phyloP scores from a whole-genome alignment of 2,113 vertebrate genomes.

The Panthera leo region DNA sequence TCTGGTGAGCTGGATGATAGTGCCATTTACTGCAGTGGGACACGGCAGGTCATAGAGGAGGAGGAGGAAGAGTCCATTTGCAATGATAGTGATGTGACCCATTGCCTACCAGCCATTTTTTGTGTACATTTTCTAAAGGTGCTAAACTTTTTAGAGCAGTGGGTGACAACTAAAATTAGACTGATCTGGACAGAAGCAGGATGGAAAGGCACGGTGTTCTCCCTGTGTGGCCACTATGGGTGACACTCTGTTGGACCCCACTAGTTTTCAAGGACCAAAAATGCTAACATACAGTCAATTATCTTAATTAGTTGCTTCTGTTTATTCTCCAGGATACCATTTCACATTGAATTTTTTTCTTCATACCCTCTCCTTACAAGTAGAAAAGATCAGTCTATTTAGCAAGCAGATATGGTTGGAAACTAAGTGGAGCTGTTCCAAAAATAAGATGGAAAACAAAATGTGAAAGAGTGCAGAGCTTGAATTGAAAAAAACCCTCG shows the following conservation, averaged over 20 bases:
- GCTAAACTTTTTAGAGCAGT: not conserved
- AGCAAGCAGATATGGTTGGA: slow-evolving; percentile 43
- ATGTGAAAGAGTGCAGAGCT: not conserved
- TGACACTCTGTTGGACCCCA: not conserved
- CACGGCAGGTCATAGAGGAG: not conserved
- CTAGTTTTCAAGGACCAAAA: slow-evolving; percentile 1
- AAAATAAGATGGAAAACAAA: slow-evolving; percentile 62
- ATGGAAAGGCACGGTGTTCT: not conserved
- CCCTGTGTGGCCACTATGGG: not conserved
- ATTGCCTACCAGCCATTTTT: not conserved
- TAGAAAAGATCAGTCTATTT: slow-evolving; percentile 8
- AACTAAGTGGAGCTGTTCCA: slow-evolving; percentile 12
- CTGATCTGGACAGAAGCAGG: not conserved
- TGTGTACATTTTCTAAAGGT: not conserved
- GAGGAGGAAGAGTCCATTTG: not conserved
- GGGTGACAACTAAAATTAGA: not conserved
- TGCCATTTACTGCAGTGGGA: not conserved
- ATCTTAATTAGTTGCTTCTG: slow-evolving; percentile 31
- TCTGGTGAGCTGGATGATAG: not conserved
- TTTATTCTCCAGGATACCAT: not conserved
- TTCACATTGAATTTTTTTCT: slow-evolving; percentile 30
- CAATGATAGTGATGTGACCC: too few species aligned
- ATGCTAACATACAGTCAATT: not conserved
- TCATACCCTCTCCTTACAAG: slow-evolving; percentile 13
- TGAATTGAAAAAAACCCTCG: not conserved